phyloP scores from a whole-genome alignment of 1,140 invertebrate species.

The Apis cerana region DNA sequence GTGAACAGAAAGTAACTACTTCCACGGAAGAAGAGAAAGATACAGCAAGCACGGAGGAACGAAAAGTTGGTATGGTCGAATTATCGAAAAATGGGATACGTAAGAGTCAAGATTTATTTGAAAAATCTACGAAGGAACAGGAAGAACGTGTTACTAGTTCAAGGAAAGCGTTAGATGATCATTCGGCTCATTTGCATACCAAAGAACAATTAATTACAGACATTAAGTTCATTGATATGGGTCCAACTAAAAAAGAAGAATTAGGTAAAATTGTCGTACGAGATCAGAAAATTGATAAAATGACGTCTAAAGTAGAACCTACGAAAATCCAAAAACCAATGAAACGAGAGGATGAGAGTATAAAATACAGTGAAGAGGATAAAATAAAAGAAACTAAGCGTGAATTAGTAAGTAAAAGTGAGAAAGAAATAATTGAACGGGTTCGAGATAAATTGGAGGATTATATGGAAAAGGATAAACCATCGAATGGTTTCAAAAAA shows the following conservation, averaged over 20 bases:
- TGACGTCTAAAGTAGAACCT: neutral
- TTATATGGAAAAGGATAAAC: neutral
- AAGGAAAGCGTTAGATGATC: neutral
- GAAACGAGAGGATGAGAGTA: no score
- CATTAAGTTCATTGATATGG: neutral
- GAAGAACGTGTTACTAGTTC: neutral
- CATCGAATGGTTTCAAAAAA: neutral
- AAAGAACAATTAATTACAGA: neutral
- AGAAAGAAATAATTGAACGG: neutral
- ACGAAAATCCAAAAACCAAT: neutral
- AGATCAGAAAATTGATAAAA: neutral
- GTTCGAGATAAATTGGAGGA: neutral
- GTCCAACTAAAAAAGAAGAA: neutral
- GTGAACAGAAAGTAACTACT: neutral
- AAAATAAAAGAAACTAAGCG: neutral
- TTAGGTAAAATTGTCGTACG: neutral
- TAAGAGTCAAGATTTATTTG: neutral
- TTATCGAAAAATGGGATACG: neutral
- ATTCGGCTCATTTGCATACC: neutral
- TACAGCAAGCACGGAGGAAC: neutral
- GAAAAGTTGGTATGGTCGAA: neutral
- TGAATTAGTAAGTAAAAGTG: neutral
- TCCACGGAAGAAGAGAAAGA: neutral
- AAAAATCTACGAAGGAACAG: neutral
- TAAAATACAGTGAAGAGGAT: neutral